Evolutionary conservation across 2,888 invertebrate genomes (phyloP), one percentile per base, ranked within the genome.

Genomic region (Mythimna lalbum): DNA sequence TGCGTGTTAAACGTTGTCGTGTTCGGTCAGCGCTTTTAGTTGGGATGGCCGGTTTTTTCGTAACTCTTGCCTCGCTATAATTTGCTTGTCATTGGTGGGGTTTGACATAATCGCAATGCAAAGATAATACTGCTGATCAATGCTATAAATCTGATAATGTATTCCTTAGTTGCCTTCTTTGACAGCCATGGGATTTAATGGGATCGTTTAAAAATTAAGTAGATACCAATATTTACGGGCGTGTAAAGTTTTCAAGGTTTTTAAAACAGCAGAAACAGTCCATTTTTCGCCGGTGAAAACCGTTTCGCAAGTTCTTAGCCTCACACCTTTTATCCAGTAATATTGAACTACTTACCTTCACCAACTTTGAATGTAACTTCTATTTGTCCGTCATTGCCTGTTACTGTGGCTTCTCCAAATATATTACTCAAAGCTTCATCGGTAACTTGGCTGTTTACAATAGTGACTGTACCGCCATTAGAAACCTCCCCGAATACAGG

Each of bases 281-380:
- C 5, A 14, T 6, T 27, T 17, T 33, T n/a, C n/a, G n/a, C n/a
- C n/a, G n/a, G n/a, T n/a, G n/a, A n/a, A n/a, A n/a, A n/a, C n/a
- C n/a, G n/a, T n/a, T n/a, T n/a, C n/a, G n/a, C n/a, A n/a, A n/a
- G n/a, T n/a, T n/a, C n/a, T n/a, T n/a, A n/a, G n/a, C n/a, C n/a
- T n/a, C n/a, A n/a, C 4, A 19, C 1, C 1, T n/a, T 33, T 68
- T 33, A 7, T 47, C 21, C 7, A 33, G 12, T 49, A 5, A 53
- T 4, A 39, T 55, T 50, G 23, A 49, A 49, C 12, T 43, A 70
- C 76, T 70, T 63, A 75, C 76, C 63, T 10, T 10, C 76, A 19
- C 31, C 69, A 36, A 62, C 17, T 27, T 27, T 27, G 49, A 60
- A 63, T 17, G 49, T 53, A 53, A 75, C 53, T 60, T 59, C 27